phyloP scores from a whole-genome alignment of 2,888 invertebrate species.

The Drosophila paranaensis region DNA sequence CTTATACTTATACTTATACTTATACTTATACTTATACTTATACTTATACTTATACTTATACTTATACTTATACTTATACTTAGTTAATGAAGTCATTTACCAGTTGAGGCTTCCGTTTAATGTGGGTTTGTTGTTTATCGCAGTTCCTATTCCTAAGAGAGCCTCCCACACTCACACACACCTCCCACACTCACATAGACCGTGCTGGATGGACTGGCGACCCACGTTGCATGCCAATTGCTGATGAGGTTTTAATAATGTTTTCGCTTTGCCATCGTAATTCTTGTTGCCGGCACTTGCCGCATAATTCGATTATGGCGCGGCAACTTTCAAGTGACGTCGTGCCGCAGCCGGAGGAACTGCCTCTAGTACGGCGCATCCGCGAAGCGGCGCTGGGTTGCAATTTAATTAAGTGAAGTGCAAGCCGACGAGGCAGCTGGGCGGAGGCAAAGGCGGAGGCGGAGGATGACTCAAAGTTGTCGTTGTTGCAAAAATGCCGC shows the following conservation, averaged over 20 bases:
- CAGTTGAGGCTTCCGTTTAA: slow-evolving; percentile 71
- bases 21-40: slow-evolving; percentile 16
- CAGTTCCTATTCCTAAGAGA: slow-evolving; percentile 1
- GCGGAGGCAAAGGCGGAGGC: background rate
- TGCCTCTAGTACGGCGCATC: slow-evolving; percentile 58
- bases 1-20: slow-evolving; percentile 15
- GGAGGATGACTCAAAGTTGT: slow-evolving; percentile 42
- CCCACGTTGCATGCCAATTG: slow-evolving; percentile 73
- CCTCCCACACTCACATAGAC: background rate
- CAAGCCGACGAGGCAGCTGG: slow-evolving; percentile 47
- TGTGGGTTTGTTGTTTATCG: slow-evolving; percentile 39
- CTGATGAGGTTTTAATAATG: slow-evolving; percentile 80
- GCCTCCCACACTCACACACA: background rate
- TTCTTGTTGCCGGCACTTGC: slow-evolving; percentile 69
- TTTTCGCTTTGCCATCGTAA: slow-evolving; percentile 73
- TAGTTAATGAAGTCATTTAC: slow-evolving; percentile 69
- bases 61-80: slow-evolving; percentile 13
- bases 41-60: slow-evolving; percentile 13
- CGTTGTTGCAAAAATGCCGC: slow-evolving; percentile 64
- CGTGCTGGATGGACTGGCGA: slow-evolving; percentile 18
- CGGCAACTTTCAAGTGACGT: slow-evolving; percentile 71
- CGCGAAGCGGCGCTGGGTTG: slow-evolving; percentile 67
- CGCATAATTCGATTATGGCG: slow-evolving; percentile 75
- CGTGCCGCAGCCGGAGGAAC: slow-evolving; percentile 28
- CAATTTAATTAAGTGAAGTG: slow-evolving; percentile 79